Evolutionary conservation across 1,140 invertebrate species (phyloP).

Genomic region (Popillia japonica): DNA sequence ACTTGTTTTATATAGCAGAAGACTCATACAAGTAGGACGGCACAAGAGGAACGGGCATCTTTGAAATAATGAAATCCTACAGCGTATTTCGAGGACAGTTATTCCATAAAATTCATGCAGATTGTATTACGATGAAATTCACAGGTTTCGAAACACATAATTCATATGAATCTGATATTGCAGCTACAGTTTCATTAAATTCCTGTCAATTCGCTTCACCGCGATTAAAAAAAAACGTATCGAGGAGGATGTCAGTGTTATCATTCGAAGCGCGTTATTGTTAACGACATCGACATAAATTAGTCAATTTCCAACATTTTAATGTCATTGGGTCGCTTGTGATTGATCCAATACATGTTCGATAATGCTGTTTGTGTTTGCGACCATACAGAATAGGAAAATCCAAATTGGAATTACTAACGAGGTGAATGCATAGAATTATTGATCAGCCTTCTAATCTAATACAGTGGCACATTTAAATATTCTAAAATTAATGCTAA

Average conservation of each 20-base stretch:
- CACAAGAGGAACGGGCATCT: background rate
- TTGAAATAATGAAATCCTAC: conserved; percentile 2
- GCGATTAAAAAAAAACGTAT: background rate
- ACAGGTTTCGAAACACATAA: too few relatives aligned
- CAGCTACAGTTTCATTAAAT: too few relatives aligned
- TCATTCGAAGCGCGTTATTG: conserved; percentile 10
- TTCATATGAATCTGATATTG: too few relatives aligned
- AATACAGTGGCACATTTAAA: background rate
- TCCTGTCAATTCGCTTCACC: background rate
- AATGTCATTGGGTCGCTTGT: background rate
- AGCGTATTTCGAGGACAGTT: background rate
- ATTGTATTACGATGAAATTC: too few relatives aligned
- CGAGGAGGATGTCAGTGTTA: background rate
- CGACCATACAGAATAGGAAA: background rate
- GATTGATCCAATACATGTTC: background rate
- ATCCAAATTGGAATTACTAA: background rate
- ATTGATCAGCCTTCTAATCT: background rate
- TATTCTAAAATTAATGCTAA: background rate
- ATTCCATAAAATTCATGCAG: background rate
- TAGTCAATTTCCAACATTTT: conserved; percentile 32
- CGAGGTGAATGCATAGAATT: background rate
- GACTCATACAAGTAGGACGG: background rate
- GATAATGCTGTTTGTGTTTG: background rate
- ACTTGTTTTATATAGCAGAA: conserved; percentile 15
- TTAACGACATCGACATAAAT: conserved; percentile 21